Evolutionary conservation across 1,140 invertebrate species (phyloP).

Genomic region (Rhopalosiphum padi): DNA sequence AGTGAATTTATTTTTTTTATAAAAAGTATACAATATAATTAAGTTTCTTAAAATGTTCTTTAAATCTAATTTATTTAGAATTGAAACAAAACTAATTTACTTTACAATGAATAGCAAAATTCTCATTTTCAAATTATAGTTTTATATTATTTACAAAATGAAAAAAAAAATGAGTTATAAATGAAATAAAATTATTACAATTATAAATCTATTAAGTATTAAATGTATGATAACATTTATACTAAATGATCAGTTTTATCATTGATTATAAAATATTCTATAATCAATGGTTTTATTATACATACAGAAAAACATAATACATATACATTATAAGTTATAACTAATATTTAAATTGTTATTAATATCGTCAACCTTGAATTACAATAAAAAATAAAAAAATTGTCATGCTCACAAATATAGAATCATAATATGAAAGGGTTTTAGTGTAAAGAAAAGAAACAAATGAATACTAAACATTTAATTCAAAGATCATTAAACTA

Average conservation of each 20-base stretch:
- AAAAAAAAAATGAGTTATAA: constrained; percentile 27
- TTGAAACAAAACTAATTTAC: background rate
- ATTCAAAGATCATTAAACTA: constrained; percentile 64
- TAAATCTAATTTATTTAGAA: background rate
- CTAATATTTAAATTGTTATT: constrained; percentile 8
- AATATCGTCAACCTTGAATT: background rate
- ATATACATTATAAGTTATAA: background rate
- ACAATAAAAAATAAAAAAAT: background rate
- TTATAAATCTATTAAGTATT: background rate
- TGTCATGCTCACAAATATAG: background rate
- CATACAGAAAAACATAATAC: constrained; percentile 7
- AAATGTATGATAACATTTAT: background rate
- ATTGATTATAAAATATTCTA: no score
- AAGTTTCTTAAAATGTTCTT: background rate
- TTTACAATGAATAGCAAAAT: constrained; percentile 8
- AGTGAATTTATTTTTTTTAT: background rate
- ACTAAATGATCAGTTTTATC: background rate
- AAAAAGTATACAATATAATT: background rate
- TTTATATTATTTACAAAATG: constrained; percentile 5
- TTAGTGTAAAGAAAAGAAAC: background rate
- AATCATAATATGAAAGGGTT: background rate
- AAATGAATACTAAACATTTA: background rate
- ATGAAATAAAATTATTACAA: constrained; percentile 19
- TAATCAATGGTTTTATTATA: background rate
- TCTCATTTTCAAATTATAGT: background rate